Base-by-base conservation (phyloP, 2,113 vertebrate genomes). In the Melospiza georgiana region DNA sequence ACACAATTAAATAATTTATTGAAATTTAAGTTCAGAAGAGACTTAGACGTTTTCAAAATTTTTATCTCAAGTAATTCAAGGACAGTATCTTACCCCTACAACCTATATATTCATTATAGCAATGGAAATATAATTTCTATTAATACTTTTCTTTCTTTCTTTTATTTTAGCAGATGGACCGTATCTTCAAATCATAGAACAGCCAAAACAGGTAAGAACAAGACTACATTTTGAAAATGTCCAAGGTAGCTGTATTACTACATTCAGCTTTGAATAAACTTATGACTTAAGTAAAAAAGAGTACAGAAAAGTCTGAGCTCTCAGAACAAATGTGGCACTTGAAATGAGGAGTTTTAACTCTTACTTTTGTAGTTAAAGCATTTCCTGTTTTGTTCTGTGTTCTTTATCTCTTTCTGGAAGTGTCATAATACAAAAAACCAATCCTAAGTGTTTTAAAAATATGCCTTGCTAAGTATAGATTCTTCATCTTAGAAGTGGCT, bases 181-280 rank as follows among this genome's bases (percentile, higher is more conserved):
- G 0, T 99, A 95, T 90, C 97, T 99, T 89, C 98, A 98, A 95
- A 99, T 99, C 73, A 89, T 97, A 88, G 99, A 99, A 82, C 98
- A 99, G 80, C 99, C 99, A 43, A 99, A 99, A 90, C 99, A 99
- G 98, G 99, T 99, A 97, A 98, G 75, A 79, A 43, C 2, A 93
- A 52, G 13, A 28, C 4, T 90, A 6, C 7, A 20, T 94, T 85
- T 94, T 71, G 25, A 51, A 79, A 92, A 55, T 76, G 6, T 77
- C 49, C 55, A 10, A 80, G 21, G 31, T 80, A 83, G 8, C 18
- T 77, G 5, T 66, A 79, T 95, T 67, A 52, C 7, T 62, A 7
- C 66, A 48, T 78, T 85, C 33, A 69, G 33, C 27, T 94, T 71
- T 86, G 39, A 88, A 31, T 79, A 68, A 73, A 84, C 54, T 57